phyloP scores from a whole-genome alignment of 92 coral and sea anemone genomes.

The Parazoanthus darwini region DNA sequence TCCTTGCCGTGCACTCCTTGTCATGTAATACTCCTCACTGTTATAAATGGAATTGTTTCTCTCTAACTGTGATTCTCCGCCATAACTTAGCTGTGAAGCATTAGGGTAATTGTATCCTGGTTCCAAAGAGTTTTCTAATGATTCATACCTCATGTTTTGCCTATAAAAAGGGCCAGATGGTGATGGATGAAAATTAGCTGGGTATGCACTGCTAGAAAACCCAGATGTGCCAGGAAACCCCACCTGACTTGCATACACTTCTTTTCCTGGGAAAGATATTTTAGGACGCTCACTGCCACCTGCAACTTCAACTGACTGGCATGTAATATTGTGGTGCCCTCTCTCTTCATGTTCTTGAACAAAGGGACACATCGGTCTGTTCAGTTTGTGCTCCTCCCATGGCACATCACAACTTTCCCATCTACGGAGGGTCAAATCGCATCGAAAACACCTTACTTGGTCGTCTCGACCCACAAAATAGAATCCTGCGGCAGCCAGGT shows the following conservation, averaged over 20 bases:
- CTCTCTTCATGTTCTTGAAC: slow-evolving; percentile 57
- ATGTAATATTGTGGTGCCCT: slow-evolving; percentile 36
- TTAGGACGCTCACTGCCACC: neutral
- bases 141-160: neutral
- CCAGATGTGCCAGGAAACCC: neutral
- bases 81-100: neutral
- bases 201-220: neutral
- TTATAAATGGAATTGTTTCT: slow-evolving; percentile 2
- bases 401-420: slow-evolving; percentile 87
- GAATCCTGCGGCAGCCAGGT: slow-evolving; percentile 86
- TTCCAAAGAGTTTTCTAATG: neutral
- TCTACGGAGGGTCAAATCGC: slow-evolving; percentile 65
- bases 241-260: slow-evolving; percentile 3
- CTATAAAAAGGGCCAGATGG: slow-evolving; percentile 4
- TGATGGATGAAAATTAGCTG: neutral
- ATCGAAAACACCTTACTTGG: slow-evolving; percentile 79
- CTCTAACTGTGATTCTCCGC: neutral
- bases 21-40: neutral
- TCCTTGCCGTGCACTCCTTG: neutral
- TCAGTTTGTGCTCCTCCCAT: slow-evolving; percentile 67
- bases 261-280: slow-evolving; percentile 2
- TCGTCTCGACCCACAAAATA: slow-evolving; percentile 73
- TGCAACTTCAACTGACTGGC: slow-evolving; percentile 50
- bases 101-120: neutral
- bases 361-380: slow-evolving; percentile 55